Base-by-base conservation (phyloP, 2,888 invertebrate genomes). In the Hemicrepidius hirtus region DNA sequence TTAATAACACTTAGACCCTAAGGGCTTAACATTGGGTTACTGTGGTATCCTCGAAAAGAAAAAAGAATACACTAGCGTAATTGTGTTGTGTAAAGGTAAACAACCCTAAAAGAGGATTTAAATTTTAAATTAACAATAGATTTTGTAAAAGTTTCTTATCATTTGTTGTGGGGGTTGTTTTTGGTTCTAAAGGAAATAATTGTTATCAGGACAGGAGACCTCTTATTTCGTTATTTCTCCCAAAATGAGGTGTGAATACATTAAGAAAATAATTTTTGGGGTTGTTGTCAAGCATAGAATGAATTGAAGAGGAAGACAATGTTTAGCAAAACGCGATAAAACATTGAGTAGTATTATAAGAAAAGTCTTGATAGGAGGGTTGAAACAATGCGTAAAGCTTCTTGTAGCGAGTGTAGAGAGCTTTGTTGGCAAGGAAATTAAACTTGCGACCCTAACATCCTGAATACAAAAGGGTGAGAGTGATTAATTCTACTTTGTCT, bases 381-480 rank as follows among this genome's bases (percentile, higher is more conserved):
- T 13, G 13, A 28, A 53, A 53, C 53, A 53, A 53, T 53, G 28
- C 24, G 53, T 53, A 53, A 53, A 28, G 53, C 53, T 53, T 53
- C 53, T 53, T 53, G 53, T 53, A 28, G 53, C 13, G 53, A 28
- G 12, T 13, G 53, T 46, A 18, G 6, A 46, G 46, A 46, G 46
- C 46, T 46, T 28, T 28, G 28, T 53, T 53, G 53, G 53, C 32
- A 53, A 53, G 53, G 53, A 53, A 53, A 53, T 53, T 53, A 53
- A 53, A 53, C 28, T 5, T 18, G 28, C 53, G 53, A 28, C 24
- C 21, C 53, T 18, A 28, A 53, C 53, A 53, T 53, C 53, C 24
- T 53, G 53, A 24, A 28, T 53, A 53, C 53, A 53, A 53, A 50
- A 50, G 50, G 50, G 50, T 24, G 46, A 9, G 32, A 28, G 53